Base-by-base conservation (phyloP, 35 echinoderm and acorn worm species). In the Lytechinus variegatus region DNA sequence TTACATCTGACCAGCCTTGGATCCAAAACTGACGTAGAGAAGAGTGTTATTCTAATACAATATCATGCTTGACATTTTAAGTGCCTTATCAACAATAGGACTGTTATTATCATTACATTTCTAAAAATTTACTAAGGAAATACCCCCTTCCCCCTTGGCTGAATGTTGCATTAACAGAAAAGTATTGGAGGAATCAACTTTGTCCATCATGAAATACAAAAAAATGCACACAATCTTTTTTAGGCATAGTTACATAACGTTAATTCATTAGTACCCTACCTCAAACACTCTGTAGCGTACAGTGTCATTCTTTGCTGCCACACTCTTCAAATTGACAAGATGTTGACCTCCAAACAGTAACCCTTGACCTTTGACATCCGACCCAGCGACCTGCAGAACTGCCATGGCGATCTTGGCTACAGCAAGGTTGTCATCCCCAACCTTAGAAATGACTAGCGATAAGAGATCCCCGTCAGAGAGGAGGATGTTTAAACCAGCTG, bases 231-330 rank as follows among this genome's bases (percentile, higher is more conserved):
- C 33, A 44, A 44, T 44, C 33, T 44, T 44, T 44, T 44, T 44
- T 24, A 24, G n/a, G 66, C 66, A 7, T 24, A n/a, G 16, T n/a
- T 79, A 79, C 19, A 79, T 6, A 24, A 24, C 66, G 4, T 79
- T 79, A 14, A 79, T 24, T 24, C 2, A 4, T 90, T 19, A 90
- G 29, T 14, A 3, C 1, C 94, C 87, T 93, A 97, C 98, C 95
- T 99, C 98, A 95, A 97, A 96, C 4, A 99, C 95, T 52, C 98
- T 94, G 90, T 99, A 99, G 3, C 95, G 95, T 24, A 96, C 61
- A 4, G 87, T 97, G 58, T 99, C 98, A 94, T 92, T 97, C 56
- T 92, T 96, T 21, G 10, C 87, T 66, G 97, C 97, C 21, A 96
- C 94, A 52, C 95, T 87, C 66, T 95, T 95, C 54, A 99, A 44